Evolutionary conservation across 2,888 invertebrate species (phyloP).

Genomic region (Parapristionchus giblindavisi): DNA sequence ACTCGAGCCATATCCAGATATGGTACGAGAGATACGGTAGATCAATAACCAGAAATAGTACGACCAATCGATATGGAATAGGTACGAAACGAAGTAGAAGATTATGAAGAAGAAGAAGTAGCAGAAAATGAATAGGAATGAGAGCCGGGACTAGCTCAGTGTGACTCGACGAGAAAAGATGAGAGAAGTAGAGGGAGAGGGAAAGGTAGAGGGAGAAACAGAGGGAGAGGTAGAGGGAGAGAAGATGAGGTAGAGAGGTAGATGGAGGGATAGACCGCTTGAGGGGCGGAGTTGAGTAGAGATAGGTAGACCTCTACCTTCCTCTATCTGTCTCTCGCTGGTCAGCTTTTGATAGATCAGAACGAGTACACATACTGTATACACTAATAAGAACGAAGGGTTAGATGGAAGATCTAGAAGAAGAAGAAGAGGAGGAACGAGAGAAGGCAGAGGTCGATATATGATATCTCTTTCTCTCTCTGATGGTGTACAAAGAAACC

Average conservation of each 20-base stretch:
- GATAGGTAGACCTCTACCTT: background rate
- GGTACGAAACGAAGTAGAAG: slow-evolving; percentile 8
- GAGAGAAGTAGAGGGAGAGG: background rate
- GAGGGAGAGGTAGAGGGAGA: slow-evolving; percentile 31
- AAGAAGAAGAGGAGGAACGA: background rate
- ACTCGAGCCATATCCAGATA: slow-evolving; percentile 13
- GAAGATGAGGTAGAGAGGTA: slow-evolving; percentile 24
- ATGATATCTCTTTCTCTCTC: slow-evolving; percentile 15
- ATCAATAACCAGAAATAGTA: background rate
- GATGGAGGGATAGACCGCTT: background rate
- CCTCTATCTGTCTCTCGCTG: background rate
- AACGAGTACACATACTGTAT: too few relatives aligned
- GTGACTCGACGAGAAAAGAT: background rate
- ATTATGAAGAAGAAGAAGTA: too few relatives aligned
- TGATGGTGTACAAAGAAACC: slow-evolving; percentile 27
- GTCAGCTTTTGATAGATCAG: too few relatives aligned
- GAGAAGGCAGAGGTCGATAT: background rate
- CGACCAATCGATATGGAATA: background rate
- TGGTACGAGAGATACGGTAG: background rate
- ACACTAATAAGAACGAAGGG: too few relatives aligned
- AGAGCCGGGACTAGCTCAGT: too few relatives aligned
- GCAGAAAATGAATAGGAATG: too few relatives aligned
- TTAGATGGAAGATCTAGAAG: background rate
- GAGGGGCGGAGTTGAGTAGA: background rate
- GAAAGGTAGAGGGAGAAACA: too few relatives aligned